A percentile compares a stretch with the other conserved stretches of the same genome.
Evolutionary conservation across 2,888 invertebrate species (phyloP).

Genomic region (Nemotelus pantherinus): DNA sequence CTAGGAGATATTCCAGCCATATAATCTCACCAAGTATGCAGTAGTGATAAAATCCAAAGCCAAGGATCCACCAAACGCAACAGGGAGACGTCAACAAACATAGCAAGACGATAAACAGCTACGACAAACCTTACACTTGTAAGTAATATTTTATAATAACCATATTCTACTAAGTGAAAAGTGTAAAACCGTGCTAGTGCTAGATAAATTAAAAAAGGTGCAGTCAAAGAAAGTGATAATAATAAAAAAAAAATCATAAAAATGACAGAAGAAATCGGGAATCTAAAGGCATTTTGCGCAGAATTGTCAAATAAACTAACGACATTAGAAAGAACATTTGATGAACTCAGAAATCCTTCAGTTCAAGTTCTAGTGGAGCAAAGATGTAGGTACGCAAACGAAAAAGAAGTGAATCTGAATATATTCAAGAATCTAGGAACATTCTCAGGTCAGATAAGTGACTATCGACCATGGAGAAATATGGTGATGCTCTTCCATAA

Average conservation of each 20-base stretch:
- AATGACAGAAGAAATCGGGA: neutral
- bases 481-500: neutral
- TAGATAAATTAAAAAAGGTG: conserved; percentile 2
- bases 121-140: no score
- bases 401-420: neutral
- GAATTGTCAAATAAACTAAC: neutral
- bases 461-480: conserved; percentile 1
- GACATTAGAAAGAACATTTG: neutral
- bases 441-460: neutral
- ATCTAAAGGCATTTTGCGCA: neutral
- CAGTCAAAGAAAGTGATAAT: neutral
- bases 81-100: no score
- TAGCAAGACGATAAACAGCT: no score
- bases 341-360: neutral
- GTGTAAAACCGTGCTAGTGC: neutral
- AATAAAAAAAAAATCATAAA: neutral
- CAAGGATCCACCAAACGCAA: no score
- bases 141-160: no score
- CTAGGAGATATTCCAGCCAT: no score
- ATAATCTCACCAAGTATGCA: no score
- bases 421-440: neutral
- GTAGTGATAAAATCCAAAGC: no score
- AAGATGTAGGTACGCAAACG: neutral
- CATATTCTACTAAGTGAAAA: no score
- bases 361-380: neutral